phyloP scores from a whole-genome alignment of 2,113 vertebrate genomes.

The Mustela lutreola region DNA sequence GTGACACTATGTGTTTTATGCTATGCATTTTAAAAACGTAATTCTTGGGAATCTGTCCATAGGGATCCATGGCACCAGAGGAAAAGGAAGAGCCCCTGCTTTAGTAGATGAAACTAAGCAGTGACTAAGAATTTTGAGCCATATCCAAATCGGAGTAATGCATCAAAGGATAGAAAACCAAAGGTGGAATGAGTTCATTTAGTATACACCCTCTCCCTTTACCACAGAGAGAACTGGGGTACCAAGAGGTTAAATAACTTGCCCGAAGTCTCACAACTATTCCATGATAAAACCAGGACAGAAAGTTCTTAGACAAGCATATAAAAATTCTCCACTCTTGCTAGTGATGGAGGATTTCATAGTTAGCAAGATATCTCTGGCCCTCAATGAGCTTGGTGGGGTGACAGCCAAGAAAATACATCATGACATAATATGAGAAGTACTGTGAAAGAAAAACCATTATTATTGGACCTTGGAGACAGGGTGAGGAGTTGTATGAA shows the following conservation, averaged over 20 bases:
- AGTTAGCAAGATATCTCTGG: slow-evolving; percentile 28
- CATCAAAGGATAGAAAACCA: slow-evolving; percentile 61
- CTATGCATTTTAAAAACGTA: slow-evolving; percentile 29
- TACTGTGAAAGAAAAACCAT: slow-evolving; percentile 11
- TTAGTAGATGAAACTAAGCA: slow-evolving; percentile 41
- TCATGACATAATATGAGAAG: neutral
- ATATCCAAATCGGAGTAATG: slow-evolving; percentile 15
- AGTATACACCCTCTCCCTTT: slow-evolving; percentile 26
- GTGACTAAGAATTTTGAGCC: slow-evolving; percentile 53
- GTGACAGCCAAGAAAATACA: slow-evolving; percentile 37
- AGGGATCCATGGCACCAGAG: neutral
- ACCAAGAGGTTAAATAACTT: slow-evolving; percentile 33
- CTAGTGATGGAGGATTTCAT: neutral
- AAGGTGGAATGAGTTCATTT: slow-evolving; percentile 47
- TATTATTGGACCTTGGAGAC: neutral
- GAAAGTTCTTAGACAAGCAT: slow-evolving; percentile 23
- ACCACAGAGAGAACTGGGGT: neutral
- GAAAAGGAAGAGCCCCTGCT: slow-evolving; percentile 21
- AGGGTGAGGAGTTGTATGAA: neutral
- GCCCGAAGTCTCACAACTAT: slow-evolving; percentile 1
- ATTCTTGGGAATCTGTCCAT: neutral
- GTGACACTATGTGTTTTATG: slow-evolving; percentile 33
- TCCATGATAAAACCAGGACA: neutral
- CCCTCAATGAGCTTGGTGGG: neutral
- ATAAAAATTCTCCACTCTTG: neutral